Evolutionary conservation across 2,797 vertebrate species (phyloP), one percentile per base, ranked within the genome.

Genomic region (Propithecus deckenii): DNA sequence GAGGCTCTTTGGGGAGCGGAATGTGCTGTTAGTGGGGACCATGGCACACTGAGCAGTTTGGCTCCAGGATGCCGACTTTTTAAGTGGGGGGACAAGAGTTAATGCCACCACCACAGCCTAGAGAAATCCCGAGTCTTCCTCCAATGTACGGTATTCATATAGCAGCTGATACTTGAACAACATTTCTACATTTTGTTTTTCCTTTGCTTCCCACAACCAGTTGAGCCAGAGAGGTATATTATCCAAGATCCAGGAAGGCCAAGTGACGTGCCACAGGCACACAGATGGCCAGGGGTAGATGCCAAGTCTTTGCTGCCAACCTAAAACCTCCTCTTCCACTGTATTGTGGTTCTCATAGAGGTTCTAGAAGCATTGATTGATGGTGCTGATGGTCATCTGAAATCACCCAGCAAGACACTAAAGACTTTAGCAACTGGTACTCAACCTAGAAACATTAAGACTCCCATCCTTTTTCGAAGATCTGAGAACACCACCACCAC

Each of bases 391-490:
- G 59, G 71, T 12, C 72, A 89, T 61, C 75, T 14, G 38, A 78
- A 86, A n/a, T 86, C 79, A 59, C 67, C 55, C 52, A 52, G 65
- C 20, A 59, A 8, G 14, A 67, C 9, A 23, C 35, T 4, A 43
- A 86, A 92, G 65, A 80, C 30, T 50, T 30, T 87, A 81, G 93
- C 95, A 98, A 89, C 18, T 71, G 76, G 3, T 32, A 48, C 69
- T 48, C 76, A 43, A 22, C 41, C 76, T 89, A 95, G 20, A 97
- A 95, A 86, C 78, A 95, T 78, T 35, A 97, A 65, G 76, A 94
- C 74, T 72, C 41, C 32, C 17, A 92, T 96, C 83, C 76, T 98
- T 86, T 88, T 97, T 59, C 0, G 48, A 9, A 38, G 30, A 94
- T 75, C 92, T 94, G 50, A 88, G 69, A 71, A 79, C 6, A 48